These are phyloP conservation scores for Jaculus jaculus DNA, from an alignment of 2,113 vertebrate genomes.

Conservation along the genomic window DNA sequence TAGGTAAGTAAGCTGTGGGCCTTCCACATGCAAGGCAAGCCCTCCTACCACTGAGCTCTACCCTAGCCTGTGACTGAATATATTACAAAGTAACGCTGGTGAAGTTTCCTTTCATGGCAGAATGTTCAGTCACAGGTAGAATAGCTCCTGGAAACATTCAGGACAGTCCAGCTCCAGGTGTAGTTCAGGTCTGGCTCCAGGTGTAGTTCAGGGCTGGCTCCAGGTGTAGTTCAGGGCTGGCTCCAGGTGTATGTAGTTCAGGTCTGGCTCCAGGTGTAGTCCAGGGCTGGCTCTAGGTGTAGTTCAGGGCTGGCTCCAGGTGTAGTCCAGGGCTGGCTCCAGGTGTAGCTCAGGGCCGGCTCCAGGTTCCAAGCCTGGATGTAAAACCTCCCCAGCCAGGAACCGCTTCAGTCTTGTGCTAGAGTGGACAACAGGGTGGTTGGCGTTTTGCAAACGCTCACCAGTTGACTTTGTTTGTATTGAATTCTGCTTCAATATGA, in stretches of 20 bases:
- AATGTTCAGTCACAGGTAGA: not conserved
- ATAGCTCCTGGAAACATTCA: not conserved
- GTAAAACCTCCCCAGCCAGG: not conserved
- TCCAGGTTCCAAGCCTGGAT: not conserved
- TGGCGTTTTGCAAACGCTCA: not conserved
- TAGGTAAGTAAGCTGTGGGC: not conserved
- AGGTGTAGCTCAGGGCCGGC: no score
- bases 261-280: not conserved
- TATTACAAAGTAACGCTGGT: conserved; percentile 4
- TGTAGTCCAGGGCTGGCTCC: not conserved
- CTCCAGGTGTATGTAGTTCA: not conserved
- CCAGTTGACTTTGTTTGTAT: conserved; percentile 28
- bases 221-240: not conserved
- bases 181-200: no score
- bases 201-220: not conserved
- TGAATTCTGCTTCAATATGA: conserved; percentile 44
- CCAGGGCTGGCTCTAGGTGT: not conserved
- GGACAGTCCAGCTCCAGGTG: not conserved
- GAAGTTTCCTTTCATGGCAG: not conserved
- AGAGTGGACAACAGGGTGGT: not conserved
- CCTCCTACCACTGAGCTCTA: not conserved
- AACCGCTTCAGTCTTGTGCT: not conserved
- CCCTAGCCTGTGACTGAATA: not conserved
- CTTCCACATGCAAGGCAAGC: not conserved
- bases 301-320: not conserved